Percentiles rank a stretch among this genome's conserved stretches.
These are phyloP conservation scores for Copidosoma floridanum DNA, from an alignment of 1,140 invertebrate genomes.

Conservation along the genomic window DNA sequence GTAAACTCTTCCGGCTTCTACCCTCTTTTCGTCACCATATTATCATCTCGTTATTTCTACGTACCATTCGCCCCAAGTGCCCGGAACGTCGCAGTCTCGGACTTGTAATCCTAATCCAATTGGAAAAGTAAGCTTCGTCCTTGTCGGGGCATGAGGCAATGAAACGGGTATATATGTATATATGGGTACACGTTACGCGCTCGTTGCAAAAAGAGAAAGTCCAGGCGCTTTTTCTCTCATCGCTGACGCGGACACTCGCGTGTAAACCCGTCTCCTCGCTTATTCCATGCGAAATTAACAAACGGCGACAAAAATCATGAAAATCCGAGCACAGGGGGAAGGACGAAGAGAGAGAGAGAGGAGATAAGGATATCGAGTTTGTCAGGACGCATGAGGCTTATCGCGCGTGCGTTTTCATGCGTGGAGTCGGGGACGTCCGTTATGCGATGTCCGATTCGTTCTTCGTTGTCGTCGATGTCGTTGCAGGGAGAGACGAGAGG, in stretches of 20 bases:
- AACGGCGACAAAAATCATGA: conserved; percentile 10
- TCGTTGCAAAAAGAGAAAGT: conserved; percentile 14
- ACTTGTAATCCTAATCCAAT: too few relatives aligned
- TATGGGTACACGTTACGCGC: too few relatives aligned
- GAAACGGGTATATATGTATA: not conserved
- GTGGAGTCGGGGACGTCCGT: not conserved
- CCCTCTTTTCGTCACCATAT: too few relatives aligned
- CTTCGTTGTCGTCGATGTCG: too few relatives aligned
- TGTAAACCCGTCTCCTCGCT: not conserved
- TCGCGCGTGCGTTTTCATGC: conserved; percentile 13
- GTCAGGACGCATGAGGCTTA: conserved; percentile 18
- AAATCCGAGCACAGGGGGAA: not conserved
- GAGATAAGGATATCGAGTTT: conserved; percentile 18
- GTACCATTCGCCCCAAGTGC: too few relatives aligned
- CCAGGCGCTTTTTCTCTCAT: conserved; percentile 15
- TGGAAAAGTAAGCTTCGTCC: too few relatives aligned
- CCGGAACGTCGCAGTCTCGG: too few relatives aligned
- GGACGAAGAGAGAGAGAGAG: not conserved
- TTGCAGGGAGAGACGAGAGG: too few relatives aligned
- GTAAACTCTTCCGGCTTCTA: too few relatives aligned
- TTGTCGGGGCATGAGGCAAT: too few relatives aligned
- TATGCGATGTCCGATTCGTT: not conserved
- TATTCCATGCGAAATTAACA: conserved; percentile 5
- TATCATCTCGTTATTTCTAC: too few relatives aligned
- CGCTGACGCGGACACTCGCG: not conserved